Evolutionary conservation across 2,888 invertebrate species (phyloP).

Genomic region (Acholoe squamosa): DNA sequence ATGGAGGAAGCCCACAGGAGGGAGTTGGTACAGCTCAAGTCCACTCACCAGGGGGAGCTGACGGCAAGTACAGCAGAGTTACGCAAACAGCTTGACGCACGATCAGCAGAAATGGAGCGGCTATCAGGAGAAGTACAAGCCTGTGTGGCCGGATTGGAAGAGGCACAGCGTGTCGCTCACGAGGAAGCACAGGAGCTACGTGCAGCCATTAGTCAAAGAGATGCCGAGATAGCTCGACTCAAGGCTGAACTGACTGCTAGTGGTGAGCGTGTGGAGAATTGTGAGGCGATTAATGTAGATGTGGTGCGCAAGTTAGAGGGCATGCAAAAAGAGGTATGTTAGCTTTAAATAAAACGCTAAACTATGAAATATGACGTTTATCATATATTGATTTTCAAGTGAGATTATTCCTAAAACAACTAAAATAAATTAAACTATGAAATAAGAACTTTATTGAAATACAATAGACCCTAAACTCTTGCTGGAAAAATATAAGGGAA

Average conservation of each 20-base stretch:
- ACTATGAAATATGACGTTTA: no score
- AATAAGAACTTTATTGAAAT: no score
- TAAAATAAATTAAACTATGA: no score
- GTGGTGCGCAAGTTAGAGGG: background rate
- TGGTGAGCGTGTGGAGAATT: conserved; percentile 3
- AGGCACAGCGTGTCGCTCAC: conserved; percentile 17
- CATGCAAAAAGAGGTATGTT: conserved; percentile 21
- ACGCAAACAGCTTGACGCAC: conserved; percentile 14
- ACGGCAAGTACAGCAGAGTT: conserved; percentile 20
- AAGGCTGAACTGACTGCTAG: conserved; percentile 57
- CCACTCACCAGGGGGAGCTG: conserved; percentile 24
- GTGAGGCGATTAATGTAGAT: conserved; percentile 35
- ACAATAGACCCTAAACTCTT: no score
- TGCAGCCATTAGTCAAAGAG: conserved; percentile 7
- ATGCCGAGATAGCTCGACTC: conserved; percentile 48
- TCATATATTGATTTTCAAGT: no score
- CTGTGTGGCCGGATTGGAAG: conserved; percentile 48
- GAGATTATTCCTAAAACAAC: no score
- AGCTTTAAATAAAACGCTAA: background rate
- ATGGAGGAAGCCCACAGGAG: conserved; percentile 31
- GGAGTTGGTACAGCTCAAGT: conserved; percentile 35
- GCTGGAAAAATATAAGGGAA: no score
- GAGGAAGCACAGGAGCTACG: conserved; percentile 42
- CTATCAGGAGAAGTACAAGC: conserved; percentile 20
- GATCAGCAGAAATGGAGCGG: conserved; percentile 51